These are phyloP conservation scores for Drosophila paramelanica DNA, from an alignment of 2,888 invertebrate genomes.

Conservation along the genomic window DNA sequence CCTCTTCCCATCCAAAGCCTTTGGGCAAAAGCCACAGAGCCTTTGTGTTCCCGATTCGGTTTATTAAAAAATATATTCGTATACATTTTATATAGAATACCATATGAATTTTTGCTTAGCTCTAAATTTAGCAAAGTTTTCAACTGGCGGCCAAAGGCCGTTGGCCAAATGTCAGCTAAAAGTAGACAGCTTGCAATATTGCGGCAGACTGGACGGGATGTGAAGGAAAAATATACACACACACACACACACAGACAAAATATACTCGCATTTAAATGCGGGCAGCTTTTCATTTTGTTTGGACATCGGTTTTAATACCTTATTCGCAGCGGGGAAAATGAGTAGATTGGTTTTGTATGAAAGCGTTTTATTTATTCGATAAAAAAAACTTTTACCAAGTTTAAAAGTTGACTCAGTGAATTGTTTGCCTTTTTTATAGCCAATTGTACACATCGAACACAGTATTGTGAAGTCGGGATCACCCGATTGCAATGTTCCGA, in stretches of 20 bases:
- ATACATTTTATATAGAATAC: conserved; percentile 5
- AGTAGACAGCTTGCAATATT: conserved; percentile 59
- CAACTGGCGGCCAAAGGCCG: conserved; percentile 48
- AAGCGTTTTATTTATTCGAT: too few species aligned
- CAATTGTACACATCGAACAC: too few species aligned
- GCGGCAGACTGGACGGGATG: background rate
- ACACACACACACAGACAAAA: conserved; percentile 16
- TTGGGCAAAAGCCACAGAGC: conserved; percentile 7
- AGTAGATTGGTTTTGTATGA: background rate
- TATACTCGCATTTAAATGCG: conserved; percentile 37
- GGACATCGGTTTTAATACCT: background rate
- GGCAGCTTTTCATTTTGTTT: conserved; percentile 28
- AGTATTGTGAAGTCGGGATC: background rate
- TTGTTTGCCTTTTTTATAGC: too few species aligned
- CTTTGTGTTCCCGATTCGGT: conserved; percentile 43
- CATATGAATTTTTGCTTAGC: conserved; percentile 28
- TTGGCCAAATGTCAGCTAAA: conserved; percentile 67
- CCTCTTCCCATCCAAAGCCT: conserved; percentile 13
- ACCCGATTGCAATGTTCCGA: too few species aligned
- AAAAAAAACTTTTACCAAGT: too few species aligned
- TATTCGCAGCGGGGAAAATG: background rate
- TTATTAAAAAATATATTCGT: conserved; percentile 60
- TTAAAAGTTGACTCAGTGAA: too few species aligned
- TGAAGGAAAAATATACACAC: background rate
- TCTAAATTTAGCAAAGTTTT: conserved; percentile 55